phyloP scores from a whole-genome alignment of 2,113 vertebrate species.

The Electrona antarctica region DNA sequence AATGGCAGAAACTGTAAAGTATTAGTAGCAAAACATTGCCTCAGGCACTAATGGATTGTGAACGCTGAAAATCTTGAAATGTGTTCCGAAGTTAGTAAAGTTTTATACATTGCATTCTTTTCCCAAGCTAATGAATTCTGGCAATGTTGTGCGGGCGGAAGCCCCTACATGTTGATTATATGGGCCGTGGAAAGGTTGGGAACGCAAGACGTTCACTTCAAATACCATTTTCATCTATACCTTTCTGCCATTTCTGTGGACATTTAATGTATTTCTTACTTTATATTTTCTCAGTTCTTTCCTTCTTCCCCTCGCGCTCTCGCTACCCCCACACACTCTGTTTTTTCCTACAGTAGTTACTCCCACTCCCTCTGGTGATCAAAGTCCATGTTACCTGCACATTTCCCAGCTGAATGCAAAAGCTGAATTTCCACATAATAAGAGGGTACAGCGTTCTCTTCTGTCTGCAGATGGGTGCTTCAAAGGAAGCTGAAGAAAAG shows the following conservation, averaged over 20 bases:
- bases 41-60: background rate
- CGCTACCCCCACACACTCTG: background rate
- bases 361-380: slow-evolving; percentile 15
- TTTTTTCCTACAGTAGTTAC: background rate
- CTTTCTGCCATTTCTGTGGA: slow-evolving; percentile 1
- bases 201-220: background rate
- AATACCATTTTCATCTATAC: slow-evolving; percentile 5
- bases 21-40: background rate
- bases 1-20: too few relatives aligned
- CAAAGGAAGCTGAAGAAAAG: background rate
- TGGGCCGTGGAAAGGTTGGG: background rate
- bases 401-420: slow-evolving; percentile 23
- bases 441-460: background rate
- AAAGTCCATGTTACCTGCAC: slow-evolving; percentile 22
- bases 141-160: slow-evolving; percentile 3
- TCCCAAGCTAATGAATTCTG: background rate
- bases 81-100: background rate
- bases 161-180: slow-evolving; percentile 5
- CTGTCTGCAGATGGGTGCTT: background rate
- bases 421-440: background rate
- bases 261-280: slow-evolving; percentile 5
- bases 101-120: background rate
- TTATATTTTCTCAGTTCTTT: background rate
- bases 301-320: background rate
- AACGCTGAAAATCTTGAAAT: background rate